A percentile compares a stretch with the other conserved stretches of the same genome.
Evolutionary conservation across 1,140 invertebrate genomes (phyloP).

Genomic region (Lepidostoma basale): DNA sequence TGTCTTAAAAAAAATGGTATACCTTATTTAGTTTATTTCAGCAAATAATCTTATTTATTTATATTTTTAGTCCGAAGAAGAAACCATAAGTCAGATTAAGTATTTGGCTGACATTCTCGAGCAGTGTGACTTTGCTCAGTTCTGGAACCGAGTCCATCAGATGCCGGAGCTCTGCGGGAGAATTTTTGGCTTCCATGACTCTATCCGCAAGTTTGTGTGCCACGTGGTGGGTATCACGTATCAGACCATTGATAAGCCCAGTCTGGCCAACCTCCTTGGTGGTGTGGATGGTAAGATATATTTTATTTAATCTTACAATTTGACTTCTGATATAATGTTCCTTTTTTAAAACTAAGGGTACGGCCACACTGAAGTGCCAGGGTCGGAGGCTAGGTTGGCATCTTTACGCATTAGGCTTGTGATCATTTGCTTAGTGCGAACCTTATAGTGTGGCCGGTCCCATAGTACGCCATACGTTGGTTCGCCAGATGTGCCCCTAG

Average conservation of each 20-base stretch:
- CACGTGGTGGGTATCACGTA: conserved; percentile 97
- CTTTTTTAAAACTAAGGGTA: too few species aligned
- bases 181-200: conserved; percentile 92
- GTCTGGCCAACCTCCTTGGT: conserved; percentile 84
- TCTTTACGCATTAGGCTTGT: too few species aligned
- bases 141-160: conserved; percentile 81
- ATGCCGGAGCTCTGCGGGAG: conserved; percentile 74
- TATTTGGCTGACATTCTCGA: conserved; percentile 90
- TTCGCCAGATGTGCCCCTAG: too few species aligned
- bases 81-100: conserved; percentile 84
- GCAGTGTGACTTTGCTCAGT: conserved; percentile 89
- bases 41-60: background rate
- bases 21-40: background rate
- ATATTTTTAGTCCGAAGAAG: conserved; percentile 75
- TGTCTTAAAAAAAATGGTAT: background rate
- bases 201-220: conserved; percentile 95
- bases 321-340: too few species aligned
- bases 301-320: background rate
- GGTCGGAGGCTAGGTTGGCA: too few species aligned
- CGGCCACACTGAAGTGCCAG: too few species aligned
- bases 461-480: too few species aligned
- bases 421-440: too few species aligned
- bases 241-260: conserved; percentile 87
- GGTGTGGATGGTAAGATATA: conserved; percentile 74
- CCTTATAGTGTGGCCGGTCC: too few species aligned